Conservation (phyloP, 2,113 vertebrate species). For the Lanius collurio region DNA sequence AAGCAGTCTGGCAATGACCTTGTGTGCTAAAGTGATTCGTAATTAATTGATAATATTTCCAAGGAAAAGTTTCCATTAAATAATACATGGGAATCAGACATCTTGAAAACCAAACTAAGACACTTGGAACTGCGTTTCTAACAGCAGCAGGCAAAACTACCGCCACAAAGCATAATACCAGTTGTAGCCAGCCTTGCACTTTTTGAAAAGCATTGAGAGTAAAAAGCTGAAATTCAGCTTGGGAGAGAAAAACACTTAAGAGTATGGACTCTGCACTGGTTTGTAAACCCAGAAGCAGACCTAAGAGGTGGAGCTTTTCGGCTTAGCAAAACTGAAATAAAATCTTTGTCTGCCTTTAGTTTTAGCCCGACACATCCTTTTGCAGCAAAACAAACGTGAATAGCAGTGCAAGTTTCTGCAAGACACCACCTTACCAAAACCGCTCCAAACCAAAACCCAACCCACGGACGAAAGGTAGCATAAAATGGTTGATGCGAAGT, state of each 20-base stretch:
- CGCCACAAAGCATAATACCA: background rate
- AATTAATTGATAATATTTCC: background rate
- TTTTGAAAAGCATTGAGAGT: background rate
- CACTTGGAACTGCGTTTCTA: background rate
- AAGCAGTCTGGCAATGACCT: background rate
- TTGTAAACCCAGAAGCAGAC: background rate
- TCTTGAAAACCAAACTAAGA: background rate
- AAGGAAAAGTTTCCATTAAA: conserved; percentile 27
- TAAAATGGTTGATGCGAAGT: background rate
- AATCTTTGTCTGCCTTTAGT: background rate
- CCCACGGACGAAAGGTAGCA: background rate
- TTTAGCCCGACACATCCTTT: background rate
- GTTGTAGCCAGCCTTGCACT: background rate
- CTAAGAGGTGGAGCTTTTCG: fast-evolving
- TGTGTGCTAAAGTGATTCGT: background rate
- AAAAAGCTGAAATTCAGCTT: background rate
- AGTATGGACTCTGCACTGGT: fast-evolving
- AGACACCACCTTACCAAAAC: background rate
- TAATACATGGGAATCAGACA: background rate
- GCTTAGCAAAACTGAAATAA: background rate
- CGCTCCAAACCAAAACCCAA: background rate
- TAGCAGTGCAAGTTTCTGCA: background rate
- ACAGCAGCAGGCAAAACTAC: background rate
- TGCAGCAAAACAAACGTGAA: background rate
- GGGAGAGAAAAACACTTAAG: background rate